A percentile compares a stretch with the other conserved stretches of the same genome.
Evolutionary conservation across 2,113 vertebrate species (phyloP).

Genomic region (Psilopsiagon aurifrons): DNA sequence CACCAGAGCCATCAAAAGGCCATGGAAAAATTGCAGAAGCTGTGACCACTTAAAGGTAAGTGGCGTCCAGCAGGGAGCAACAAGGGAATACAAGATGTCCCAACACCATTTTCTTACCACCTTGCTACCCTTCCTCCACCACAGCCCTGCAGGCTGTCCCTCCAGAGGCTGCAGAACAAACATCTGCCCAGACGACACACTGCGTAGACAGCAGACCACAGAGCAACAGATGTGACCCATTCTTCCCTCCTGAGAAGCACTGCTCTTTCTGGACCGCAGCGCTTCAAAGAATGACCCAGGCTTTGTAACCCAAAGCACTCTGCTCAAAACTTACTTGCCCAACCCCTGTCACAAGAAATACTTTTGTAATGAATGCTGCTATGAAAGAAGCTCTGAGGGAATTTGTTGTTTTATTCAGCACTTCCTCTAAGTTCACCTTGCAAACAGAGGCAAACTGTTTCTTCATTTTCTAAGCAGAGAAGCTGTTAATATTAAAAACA

Average conservation of each 20-base stretch:
- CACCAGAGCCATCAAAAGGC: not conserved
- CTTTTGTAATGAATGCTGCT: not conserved
- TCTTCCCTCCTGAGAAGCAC: not conserved
- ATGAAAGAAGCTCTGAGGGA: slow-evolving; percentile 1
- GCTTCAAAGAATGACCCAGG: not conserved
- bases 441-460: slow-evolving; percentile 63
- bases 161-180: not conserved
- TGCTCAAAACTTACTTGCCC: not conserved
- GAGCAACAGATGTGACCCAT: not conserved
- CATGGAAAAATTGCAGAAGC: not conserved
- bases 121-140: not conserved
- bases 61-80: not conserved
- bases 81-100: not conserved
- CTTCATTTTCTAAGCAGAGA: not conserved
- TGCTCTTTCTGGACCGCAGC: not conserved
- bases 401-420: slow-evolving; percentile 22
- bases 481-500: slow-evolving; percentile 51
- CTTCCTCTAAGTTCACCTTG: slow-evolving; percentile 24
- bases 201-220: not conserved
- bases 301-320: not conserved
- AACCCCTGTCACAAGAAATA: not conserved
- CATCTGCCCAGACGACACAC: rapidly evolving
- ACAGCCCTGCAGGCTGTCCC: not conserved
- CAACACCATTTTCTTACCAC: not conserved
- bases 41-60: not conserved